Percentiles rank a stretch among this genome's conserved stretches.
Conservation (phyloP, 1,140 invertebrate genomes). For the Muscidifurax raptorellus region DNA sequence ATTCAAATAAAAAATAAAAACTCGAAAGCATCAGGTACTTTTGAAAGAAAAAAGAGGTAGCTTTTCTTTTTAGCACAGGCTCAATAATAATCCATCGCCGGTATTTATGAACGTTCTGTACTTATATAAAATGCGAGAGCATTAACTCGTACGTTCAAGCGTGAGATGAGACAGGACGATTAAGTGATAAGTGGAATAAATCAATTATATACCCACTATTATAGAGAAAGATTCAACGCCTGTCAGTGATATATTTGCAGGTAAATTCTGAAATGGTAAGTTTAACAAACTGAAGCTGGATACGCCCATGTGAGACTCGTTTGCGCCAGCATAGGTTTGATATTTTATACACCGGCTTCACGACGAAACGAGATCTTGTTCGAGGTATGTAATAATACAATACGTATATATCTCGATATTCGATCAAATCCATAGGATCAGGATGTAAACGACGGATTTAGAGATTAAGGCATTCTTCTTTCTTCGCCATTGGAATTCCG, state of each 20-base stretch:
- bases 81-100: neutral
- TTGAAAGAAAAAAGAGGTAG: neutral
- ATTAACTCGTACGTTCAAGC: constrained; percentile 52
- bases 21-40: neutral
- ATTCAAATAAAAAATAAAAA: neutral
- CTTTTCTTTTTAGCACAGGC: neutral
- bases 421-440: neutral
- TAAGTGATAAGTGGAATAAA: constrained; percentile 60
- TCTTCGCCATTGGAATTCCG: neutral
- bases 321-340: too few relatives aligned
- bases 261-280: neutral
- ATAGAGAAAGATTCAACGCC: neutral
- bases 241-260: neutral
- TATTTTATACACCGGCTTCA: neutral
- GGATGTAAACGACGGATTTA: too few relatives aligned
- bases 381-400: neutral
- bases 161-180: constrained; percentile 52
- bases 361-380: neutral
- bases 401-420: neutral
- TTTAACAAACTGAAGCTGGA: too few relatives aligned
- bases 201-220: constrained; percentile 54
- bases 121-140: neutral
- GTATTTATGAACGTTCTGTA: neutral
- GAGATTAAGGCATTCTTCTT: neutral
- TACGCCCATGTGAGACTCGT: too few relatives aligned